A percentile compares a stretch with the other conserved stretches of the same genome.
Evolutionary conservation across 2,113 vertebrate genomes (phyloP).

Genomic region (Merops nubicus): DNA sequence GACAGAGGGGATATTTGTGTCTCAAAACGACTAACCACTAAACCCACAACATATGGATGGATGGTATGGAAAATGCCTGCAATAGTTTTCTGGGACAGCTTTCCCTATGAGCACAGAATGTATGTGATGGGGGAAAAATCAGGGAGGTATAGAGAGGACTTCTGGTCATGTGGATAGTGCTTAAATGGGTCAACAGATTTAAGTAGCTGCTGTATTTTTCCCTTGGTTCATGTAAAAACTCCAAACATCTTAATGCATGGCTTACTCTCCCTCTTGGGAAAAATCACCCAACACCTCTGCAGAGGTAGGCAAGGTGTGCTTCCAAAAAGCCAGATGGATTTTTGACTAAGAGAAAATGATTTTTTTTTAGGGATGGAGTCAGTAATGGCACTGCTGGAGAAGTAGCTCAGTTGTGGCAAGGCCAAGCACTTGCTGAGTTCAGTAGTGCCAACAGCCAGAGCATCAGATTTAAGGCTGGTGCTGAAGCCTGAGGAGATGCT

Average conservation of each 20-base stretch:
- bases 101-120: not conserved
- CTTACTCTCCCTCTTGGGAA: not conserved
- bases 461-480: not conserved
- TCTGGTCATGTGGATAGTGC: not conserved
- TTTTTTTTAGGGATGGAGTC: not conserved
- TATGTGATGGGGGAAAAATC: not conserved
- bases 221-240: not conserved
- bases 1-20: accelerated
- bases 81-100: not conserved
- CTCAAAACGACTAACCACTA: not conserved
- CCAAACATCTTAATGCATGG: not conserved
- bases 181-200: not conserved
- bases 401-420: not conserved
- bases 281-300: not conserved
- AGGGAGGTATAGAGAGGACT: not conserved
- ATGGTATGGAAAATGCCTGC: not conserved
- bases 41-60: not conserved
- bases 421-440: conserved; percentile 32
- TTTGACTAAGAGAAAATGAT: not conserved
- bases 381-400: not conserved
- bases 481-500: not conserved
- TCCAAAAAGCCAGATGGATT: not conserved
- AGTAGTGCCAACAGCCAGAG: not conserved
- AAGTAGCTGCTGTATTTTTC: not conserved
- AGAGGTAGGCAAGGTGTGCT: accelerated